Evolutionary conservation across 92 coral and sea anemone genomes (phyloP), one percentile per base, ranked within the genome.

Genomic region (Blastomussa wellsi): DNA sequence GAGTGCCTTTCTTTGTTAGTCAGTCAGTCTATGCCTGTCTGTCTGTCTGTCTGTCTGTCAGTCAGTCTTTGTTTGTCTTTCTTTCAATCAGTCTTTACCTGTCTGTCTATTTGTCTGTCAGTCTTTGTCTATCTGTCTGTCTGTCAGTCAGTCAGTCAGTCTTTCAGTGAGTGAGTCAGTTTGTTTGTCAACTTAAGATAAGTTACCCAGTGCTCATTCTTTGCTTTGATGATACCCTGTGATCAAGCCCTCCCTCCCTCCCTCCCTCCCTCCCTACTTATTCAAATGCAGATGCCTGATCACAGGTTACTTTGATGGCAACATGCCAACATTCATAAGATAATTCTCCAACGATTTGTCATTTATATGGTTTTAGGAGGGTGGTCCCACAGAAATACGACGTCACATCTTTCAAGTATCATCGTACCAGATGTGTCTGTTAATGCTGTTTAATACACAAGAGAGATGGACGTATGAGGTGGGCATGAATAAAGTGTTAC

Each of bases 371-470:
- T 53, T 24, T 33, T 49, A 96, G 99, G 98, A 94, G 93, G 99
- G 95, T 41, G 90, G 92, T 28, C 92, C 95, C 13, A 78, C 89
- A 12, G 93, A 88, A 44, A 53, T 80, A 74, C 91, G 98, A 22
- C 92, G 93, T 66, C 99, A 96, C 86, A 96, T 96, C 15, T 94
- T 96, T 81, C 99, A 96, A 75, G 98, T 96, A 53, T 96, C 99
- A 0, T 92, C 98, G 33, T 94, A 96, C 76, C 99, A 96, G 82
- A 96, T 96, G 99, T 96, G 99, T 84, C 80, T 94, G 78, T 82
- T 96, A 87, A 94, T 96, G 99, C 81, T 96, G 88, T 96, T 96
- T 66, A 96, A 96, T 69, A 86, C 90, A 36, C 88, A 89, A 47
- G 99, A 94, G 74, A 82, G 84, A 67, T 89, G 93, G 86, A 91